These are phyloP conservation scores for Babylonia areolata DNA, from an alignment of 1,140 invertebrate genomes.

Conservation along the genomic window DNA sequence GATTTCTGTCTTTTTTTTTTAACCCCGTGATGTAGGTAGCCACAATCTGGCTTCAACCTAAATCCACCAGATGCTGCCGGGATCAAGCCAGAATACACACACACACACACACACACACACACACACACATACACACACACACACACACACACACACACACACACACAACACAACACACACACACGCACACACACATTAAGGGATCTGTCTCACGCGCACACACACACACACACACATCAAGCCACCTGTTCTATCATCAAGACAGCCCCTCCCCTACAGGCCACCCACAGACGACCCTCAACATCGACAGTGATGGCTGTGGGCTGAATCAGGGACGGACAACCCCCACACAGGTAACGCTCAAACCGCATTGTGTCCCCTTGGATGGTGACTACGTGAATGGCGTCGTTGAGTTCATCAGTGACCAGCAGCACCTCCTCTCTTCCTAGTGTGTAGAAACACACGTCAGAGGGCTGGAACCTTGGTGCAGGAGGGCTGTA, in stretches of 20 bases:
- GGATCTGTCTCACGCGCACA: neutral
- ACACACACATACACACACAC: neutral
- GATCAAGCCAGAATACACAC: too few species aligned
- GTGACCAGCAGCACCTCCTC: neutral
- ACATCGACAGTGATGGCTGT: neutral
- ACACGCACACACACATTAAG: conserved; percentile 9
- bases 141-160: neutral
- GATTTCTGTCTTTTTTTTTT: too few species aligned
- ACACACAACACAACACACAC: conserved; percentile 14
- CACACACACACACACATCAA: neutral
- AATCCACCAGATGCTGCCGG: too few species aligned
- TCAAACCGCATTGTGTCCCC: neutral
- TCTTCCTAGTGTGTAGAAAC: neutral
- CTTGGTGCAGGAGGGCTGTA: neutral
- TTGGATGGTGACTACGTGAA: neutral
- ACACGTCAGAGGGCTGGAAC: neutral
- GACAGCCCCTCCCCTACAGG: neutral
- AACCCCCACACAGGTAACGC: neutral
- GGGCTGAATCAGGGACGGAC: neutral
- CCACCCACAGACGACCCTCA: neutral
- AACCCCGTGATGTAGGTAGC: too few species aligned
- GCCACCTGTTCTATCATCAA: neutral
- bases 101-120: neutral
- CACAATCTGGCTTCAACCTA: too few species aligned
- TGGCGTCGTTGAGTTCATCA: neutral